Evolutionary conservation across 2,797 vertebrate genomes (phyloP).

Genomic region (Pristis pectinata): DNA sequence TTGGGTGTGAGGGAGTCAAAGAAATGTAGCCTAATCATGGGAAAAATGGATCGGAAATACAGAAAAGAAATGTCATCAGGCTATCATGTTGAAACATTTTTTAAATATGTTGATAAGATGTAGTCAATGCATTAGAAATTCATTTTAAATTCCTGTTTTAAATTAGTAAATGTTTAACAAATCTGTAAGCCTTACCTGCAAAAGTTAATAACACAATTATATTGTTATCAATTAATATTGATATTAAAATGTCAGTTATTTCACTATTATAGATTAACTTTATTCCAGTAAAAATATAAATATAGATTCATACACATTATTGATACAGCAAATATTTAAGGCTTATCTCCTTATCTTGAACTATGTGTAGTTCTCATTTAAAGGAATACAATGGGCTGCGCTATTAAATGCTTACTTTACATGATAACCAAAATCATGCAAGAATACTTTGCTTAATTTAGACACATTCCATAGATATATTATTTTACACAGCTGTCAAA

Average conservation of each 20-base stretch:
- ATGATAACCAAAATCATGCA: not conserved
- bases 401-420: not conserved
- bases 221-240: slow-evolving; percentile 2
- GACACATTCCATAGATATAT: not conserved
- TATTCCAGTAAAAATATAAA: not conserved
- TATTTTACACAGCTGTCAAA: not conserved
- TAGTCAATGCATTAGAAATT: not conserved
- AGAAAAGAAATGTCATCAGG: not conserved
- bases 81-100: not conserved
- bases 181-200: not conserved
- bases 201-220: not conserved
- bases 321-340: not conserved
- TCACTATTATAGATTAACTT: not conserved
- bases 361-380: not conserved
- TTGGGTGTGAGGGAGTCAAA: not conserved
- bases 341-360: not conserved
- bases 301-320: not conserved
- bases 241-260: slow-evolving; percentile 2
- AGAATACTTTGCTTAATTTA: not conserved
- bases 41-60: not conserved
- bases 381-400: not conserved
- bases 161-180: slow-evolving; percentile 12
- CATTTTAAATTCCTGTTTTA: not conserved
- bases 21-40: not conserved
- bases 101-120: not conserved